Conservation (phyloP, 2,113 vertebrate species). For the Gymnarchus niloticus region DNA sequence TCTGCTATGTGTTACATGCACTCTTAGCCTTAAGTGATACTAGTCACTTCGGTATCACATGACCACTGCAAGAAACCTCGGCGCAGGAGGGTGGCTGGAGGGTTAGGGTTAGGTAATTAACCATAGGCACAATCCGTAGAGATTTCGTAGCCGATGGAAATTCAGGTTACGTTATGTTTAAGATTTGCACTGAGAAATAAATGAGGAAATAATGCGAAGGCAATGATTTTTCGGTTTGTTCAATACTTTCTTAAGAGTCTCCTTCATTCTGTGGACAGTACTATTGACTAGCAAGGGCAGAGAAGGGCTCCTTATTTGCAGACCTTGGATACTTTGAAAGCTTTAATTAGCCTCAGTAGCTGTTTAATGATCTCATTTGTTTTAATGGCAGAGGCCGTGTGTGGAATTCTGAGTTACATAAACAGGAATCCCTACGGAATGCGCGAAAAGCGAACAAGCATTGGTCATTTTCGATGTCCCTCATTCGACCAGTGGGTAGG, state of each 20-base stretch:
- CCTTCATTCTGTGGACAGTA: background rate
- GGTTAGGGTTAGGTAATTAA: slow-evolving; percentile 26
- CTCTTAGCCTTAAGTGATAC: background rate
- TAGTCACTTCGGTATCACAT: background rate
- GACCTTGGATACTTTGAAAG: slow-evolving; percentile 43
- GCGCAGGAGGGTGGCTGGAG: background rate
- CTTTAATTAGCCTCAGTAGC: slow-evolving; percentile 54
- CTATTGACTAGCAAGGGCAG: background rate
- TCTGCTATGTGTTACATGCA: slow-evolving; percentile 23
- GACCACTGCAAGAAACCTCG: background rate
- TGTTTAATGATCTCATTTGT: slow-evolving; percentile 57
- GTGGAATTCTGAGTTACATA: slow-evolving; percentile 31
- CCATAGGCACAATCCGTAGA: slow-evolving; percentile 41
- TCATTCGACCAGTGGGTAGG: slow-evolving; percentile 20
- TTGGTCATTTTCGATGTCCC: background rate
- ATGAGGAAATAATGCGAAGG: too few species aligned
- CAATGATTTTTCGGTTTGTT: slow-evolving; percentile 31
- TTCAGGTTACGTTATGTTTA: too few species aligned
- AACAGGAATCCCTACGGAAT: slow-evolving; percentile 37
- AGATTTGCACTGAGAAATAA: too few species aligned
- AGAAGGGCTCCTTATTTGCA: slow-evolving; percentile 41
- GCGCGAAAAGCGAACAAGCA: background rate
- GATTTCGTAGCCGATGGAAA: too few species aligned
- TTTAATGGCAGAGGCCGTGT: slow-evolving; percentile 43
- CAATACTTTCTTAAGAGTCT: background rate